Conservation (phyloP, 1,140 invertebrate species). For the Ceratitis capitata region DNA sequence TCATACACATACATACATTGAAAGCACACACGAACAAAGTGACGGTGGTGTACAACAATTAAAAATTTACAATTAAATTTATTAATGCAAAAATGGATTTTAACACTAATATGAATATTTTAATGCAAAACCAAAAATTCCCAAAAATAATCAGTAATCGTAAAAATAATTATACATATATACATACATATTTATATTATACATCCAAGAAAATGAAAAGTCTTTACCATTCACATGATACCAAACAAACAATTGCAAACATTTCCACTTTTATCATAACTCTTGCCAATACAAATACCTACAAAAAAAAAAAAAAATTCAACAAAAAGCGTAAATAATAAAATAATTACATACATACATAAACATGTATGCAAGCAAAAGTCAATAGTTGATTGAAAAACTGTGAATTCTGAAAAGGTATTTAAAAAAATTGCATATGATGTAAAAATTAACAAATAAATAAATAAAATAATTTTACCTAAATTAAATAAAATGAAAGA, state of each 20-base stretch:
- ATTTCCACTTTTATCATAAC: conserved; percentile 19
- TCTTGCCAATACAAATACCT: background rate
- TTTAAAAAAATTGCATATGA: background rate
- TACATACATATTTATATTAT: background rate
- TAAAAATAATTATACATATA: background rate
- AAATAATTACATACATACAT: no score
- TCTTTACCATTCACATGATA: conserved; percentile 1
- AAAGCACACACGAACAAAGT: background rate
- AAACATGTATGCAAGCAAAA: no score
- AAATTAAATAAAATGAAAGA: background rate
- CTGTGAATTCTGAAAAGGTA: conserved; percentile 28
- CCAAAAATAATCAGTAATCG: background rate
- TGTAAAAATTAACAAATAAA: background rate
- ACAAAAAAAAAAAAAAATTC: background rate
- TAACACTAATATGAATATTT: conserved; percentile 4
- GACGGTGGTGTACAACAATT: conserved; percentile 11
- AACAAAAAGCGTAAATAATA: background rate
- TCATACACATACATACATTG: background rate
- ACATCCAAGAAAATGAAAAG: background rate
- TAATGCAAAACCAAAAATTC: background rate
- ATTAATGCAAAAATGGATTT: conserved; percentile 5
- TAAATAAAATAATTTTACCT: background rate
- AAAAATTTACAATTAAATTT: conserved; percentile 22
- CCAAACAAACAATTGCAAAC: background rate
- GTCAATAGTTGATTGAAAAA: background rate